phyloP scores from a whole-genome alignment of 2,113 vertebrate genomes.

The Orthonyx spaldingii region DNA sequence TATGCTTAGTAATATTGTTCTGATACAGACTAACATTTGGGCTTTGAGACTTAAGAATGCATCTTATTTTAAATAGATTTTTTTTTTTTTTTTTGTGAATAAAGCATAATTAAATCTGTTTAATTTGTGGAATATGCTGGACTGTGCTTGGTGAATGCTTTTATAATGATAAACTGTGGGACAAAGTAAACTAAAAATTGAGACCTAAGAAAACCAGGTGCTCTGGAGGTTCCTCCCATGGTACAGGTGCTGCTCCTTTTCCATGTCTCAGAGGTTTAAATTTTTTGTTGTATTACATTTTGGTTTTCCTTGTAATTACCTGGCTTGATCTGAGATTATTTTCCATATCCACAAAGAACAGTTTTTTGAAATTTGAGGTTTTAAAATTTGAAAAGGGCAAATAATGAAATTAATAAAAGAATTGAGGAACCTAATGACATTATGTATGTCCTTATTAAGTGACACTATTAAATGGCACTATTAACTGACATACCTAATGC shows the following conservation, averaged over 20 bases:
- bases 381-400: not conserved
- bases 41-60: not conserved
- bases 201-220: not conserved
- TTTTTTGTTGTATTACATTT: not conserved
- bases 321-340: not conserved
- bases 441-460: not conserved
- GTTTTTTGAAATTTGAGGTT: not conserved
- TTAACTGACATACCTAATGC: not conserved
- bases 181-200: not conserved
- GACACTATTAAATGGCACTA: not conserved
- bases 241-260: not conserved
- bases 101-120: not conserved
- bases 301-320: not conserved
- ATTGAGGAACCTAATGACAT: not conserved
- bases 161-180: not conserved
- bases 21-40: not conserved
- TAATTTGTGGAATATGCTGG: not conserved
- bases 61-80: not conserved
- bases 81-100: not conserved
- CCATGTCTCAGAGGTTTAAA: not conserved
- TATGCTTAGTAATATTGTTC: not conserved
- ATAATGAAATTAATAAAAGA: not conserved
- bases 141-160: not conserved
- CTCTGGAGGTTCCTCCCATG: not conserved
- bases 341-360: not conserved